A percentile compares a stretch with the other conserved stretches of the same genome.
These are phyloP conservation scores for Ips typographus DNA, from an alignment of 1,140 invertebrate genomes.

Conservation along the genomic window DNA sequence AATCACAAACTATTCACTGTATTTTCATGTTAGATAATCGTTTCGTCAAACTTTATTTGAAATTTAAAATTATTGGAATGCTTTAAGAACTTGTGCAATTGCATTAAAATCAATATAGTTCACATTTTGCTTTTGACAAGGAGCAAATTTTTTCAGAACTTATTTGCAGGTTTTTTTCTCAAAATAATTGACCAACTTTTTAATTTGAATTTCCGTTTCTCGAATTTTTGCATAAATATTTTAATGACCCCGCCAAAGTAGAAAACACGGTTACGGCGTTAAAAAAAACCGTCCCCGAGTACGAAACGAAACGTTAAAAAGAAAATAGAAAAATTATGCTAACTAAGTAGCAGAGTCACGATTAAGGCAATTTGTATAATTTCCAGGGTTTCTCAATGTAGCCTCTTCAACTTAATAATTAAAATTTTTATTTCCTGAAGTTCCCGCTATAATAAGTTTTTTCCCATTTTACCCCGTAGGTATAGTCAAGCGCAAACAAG, in stretches of 20 bases:
- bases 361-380: constrained; percentile 13
- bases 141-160: too few species aligned
- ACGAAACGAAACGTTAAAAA: constrained; percentile 1
- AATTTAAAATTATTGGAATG: too few species aligned
- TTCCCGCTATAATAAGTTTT: background rate
- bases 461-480: too few species aligned
- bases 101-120: too few species aligned
- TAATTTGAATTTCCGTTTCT: background rate
- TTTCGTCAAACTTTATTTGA: too few species aligned
- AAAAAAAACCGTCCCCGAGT: background rate
- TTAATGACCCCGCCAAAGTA: background rate
- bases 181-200: constrained; percentile 3
- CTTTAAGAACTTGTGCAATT: too few species aligned
- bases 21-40: too few species aligned
- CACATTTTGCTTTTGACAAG: too few species aligned
- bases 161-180: too few species aligned
- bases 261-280: background rate
- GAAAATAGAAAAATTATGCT: constrained; percentile 13
- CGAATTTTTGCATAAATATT: constrained; percentile 3
- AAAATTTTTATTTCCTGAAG: constrained; percentile 4
- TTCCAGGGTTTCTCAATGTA: constrained; percentile 1
- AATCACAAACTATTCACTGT: too few species aligned
- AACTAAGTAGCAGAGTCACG: constrained; percentile 6
- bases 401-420: background rate
- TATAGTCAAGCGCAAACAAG: too few species aligned